Conservation (phyloP, 1,140 invertebrate species). For the Drosophila willistoni region DNA sequence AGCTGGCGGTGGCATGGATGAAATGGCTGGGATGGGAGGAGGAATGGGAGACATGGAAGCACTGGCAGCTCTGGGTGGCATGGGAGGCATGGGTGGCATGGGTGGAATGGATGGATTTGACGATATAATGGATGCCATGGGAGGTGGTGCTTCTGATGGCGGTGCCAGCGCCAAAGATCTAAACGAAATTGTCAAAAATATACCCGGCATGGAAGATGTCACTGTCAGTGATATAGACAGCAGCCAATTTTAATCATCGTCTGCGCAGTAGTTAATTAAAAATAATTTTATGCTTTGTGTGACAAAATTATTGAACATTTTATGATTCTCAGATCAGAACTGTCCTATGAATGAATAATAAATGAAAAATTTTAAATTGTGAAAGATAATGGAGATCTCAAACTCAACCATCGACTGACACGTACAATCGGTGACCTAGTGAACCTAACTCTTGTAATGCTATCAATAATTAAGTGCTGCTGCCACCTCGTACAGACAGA, state of each 20-base stretch:
- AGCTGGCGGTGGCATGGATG: slow-evolving; percentile 79
- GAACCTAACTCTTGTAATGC: slow-evolving; percentile 72
- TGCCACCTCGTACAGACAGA: slow-evolving; percentile 65
- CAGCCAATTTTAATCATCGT: slow-evolving; percentile 11
- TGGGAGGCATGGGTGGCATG: slow-evolving; percentile 59
- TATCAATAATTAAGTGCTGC: slow-evolving; percentile 80
- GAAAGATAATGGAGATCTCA: slow-evolving; percentile 50
- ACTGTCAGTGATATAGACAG: slow-evolving; percentile 62
- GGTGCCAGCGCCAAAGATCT: slow-evolving; percentile 37
- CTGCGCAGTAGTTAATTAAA: not conserved
- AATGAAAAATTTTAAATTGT: slow-evolving; percentile 45
- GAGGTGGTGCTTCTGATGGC: not conserved
- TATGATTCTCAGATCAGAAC: slow-evolving; percentile 13
- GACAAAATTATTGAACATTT: slow-evolving; percentile 27
- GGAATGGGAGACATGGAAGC: slow-evolving; percentile 36
- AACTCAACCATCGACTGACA: slow-evolving; percentile 24
- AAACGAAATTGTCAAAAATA: slow-evolving; percentile 58
- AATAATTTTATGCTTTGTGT: slow-evolving; percentile 12
- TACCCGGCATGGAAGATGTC: slow-evolving; percentile 68
- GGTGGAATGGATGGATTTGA: no score
- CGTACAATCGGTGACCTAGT: slow-evolving; percentile 65
- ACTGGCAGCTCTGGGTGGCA: slow-evolving; percentile 27
- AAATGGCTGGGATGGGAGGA: slow-evolving; percentile 4
- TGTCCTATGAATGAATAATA: not conserved
- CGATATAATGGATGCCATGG: no score